Evolutionary conservation across 2,113 vertebrate species (phyloP).

Genomic region (Micromys minutus): DNA sequence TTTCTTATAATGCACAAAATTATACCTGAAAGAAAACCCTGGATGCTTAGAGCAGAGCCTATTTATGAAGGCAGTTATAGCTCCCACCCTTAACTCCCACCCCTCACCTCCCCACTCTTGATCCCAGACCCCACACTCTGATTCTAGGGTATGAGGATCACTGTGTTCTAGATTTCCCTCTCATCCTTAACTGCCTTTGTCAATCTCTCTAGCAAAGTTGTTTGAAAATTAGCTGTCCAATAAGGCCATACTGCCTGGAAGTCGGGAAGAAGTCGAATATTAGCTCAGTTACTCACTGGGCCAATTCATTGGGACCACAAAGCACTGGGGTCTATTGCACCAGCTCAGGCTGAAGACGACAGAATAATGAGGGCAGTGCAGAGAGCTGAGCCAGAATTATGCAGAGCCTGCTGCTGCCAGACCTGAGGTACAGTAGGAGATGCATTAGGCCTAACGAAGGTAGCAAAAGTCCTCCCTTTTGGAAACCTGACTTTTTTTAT

Average conservation of each 20-base stretch:
- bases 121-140: too few species aligned
- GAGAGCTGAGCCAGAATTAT: not conserved
- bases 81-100: not conserved
- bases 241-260: not conserved
- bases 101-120: not conserved
- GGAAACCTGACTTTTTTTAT: not conserved
- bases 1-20: not conserved
- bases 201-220: conserved; percentile 10
- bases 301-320: not conserved
- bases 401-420: not conserved
- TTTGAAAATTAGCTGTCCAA: conserved; percentile 25
- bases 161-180: not conserved
- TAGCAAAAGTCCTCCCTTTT: not conserved
- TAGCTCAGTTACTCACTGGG: not conserved
- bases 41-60: not conserved
- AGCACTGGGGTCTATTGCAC: not conserved
- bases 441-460: not conserved
- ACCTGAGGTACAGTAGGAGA: not conserved
- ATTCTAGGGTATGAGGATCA: not conserved
- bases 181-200: conserved; percentile 11
- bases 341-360: not conserved
- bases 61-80: not conserved
- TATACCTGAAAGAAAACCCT: not conserved
- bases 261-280: conserved; percentile 3
- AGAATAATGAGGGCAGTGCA: not conserved